Conservation (phyloP, 1,140 invertebrate genomes). For the Probaryconus sp. region DNA sequence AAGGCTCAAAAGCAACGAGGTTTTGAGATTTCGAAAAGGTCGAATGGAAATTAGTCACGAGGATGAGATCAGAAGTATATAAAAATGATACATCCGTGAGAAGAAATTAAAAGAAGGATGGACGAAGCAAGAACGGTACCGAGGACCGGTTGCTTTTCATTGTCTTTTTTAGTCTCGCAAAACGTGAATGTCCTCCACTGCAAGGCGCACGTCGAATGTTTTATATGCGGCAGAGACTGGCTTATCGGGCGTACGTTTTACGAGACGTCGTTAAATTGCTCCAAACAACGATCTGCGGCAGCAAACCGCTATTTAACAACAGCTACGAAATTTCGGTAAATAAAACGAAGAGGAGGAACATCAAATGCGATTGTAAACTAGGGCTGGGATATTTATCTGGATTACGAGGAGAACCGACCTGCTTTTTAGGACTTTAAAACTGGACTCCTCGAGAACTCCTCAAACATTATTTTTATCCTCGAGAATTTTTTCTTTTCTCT, state of each 20-base stretch:
- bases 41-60: conserved; percentile 21
- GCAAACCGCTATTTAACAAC: conserved; percentile 46
- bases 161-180: conserved; percentile 49
- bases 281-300: conserved; percentile 26
- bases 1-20: no score
- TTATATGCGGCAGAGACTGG: conserved; percentile 41
- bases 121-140: conserved; percentile 49
- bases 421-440: conserved; percentile 23
- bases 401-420: conserved; percentile 27
- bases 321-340: conserved; percentile 39
- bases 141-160: conserved; percentile 57
- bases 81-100: conserved; percentile 47
- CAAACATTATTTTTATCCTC: not conserved
- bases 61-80: conserved; percentile 36
- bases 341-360: conserved; percentile 17
- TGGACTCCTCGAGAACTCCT: not conserved
- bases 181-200: conserved; percentile 48
- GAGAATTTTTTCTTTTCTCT: not conserved
- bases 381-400: conserved; percentile 22
- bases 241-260: conserved; percentile 54
- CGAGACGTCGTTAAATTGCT: conserved; percentile 56
- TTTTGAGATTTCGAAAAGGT: conserved; percentile 30
- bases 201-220: conserved; percentile 46
- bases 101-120: conserved; percentile 41
- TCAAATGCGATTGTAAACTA: conserved; percentile 24